Base-by-base conservation (phyloP, 2,888 invertebrate species). In the Tillus elongatus region DNA sequence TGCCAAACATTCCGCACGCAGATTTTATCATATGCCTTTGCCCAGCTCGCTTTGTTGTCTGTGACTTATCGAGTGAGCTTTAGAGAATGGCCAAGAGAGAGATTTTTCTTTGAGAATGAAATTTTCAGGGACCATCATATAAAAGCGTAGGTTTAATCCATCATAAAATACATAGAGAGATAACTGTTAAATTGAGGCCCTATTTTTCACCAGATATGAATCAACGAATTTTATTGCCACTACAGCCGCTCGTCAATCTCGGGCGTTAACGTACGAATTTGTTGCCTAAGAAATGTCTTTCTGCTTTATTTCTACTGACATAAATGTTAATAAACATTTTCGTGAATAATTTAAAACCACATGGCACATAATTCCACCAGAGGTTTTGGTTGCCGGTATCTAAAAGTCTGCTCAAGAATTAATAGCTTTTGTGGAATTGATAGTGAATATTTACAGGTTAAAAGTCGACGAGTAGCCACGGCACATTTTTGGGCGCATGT, bases 11-110 rank as follows among this genome's bases (percentile, higher is more conserved):
- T 55, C 51, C 50, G 42, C 53, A 49, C 54, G 43, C 49, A 49
- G 55, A 56, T 57, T 50, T 52, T 54, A 56, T 56, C 55, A 47
- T 49, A 45, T 44, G 44, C 49, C n/a, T n/a, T 19, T 19, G 24
- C 6, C 41, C 41, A 36, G 40, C 32, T 43, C 43, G 46, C 48
- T 50, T 51, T 53, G 52, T 54, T 45, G 45, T 39, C 42, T 45
- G 46, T 53, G 54, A 54, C 51, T 54, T 53, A 56, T 53, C 50
- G 51, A 49, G 43, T 49, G 42, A 46, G 48, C 48, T 52, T 47
- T 42, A 43, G 36, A 39, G 47, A 50, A 50, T 45, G 40, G 47
- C 44, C 44, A 37, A 27, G 37, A 32, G 35, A 47, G 47, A 48
- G 49, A 46, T 49, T 46, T 46, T 44, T 39, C 26, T 26, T 38